Conservation (phyloP, 37 sponge, comb jelly and placozoan genomes). For the Oscarella lobularis region DNA sequence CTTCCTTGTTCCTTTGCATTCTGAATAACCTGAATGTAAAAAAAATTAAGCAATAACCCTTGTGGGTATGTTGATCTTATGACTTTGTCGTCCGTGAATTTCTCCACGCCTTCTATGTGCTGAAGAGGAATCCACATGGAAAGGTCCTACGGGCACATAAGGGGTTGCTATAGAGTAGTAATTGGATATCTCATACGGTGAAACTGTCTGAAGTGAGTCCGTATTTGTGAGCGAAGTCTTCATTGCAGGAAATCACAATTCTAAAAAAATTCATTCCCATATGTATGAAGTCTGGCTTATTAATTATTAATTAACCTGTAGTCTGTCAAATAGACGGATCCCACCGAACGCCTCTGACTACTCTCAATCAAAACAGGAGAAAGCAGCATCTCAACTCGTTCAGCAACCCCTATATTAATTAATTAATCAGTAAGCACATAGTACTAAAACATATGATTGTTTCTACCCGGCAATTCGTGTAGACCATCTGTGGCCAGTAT, state of each 20-base stretch:
- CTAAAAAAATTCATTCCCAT: not conserved
- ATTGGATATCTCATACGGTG: not conserved
- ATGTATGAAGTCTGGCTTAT: not conserved
- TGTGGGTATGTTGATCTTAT: no score
- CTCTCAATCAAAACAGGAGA: constrained; percentile 56
- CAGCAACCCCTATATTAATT: constrained; percentile 38
- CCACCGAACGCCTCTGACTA: constrained; percentile 16
- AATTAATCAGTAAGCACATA: not conserved
- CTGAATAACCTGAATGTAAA: not conserved
- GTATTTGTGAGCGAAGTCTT: not conserved
- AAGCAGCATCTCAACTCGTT: constrained; percentile 63
- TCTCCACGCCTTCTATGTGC: constrained; percentile 50
- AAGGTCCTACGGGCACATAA: constrained; percentile 28
- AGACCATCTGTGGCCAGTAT: not conserved
- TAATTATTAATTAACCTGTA: constrained; percentile 43
- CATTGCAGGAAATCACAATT: not conserved
- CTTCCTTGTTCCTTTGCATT: not conserved
- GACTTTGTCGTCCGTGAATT: constrained; percentile 23
- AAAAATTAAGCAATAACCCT: not conserved
- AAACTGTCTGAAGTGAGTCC: not conserved
- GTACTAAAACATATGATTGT: not conserved
- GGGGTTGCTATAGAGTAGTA: not conserved
- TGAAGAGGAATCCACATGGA: constrained; percentile 72
- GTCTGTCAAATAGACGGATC: constrained; percentile 61
- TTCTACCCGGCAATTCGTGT: constrained; percentile 4